Evolutionary conservation across 2,888 invertebrate genomes (phyloP).

Genomic region (Hoplodrina blanda): DNA sequence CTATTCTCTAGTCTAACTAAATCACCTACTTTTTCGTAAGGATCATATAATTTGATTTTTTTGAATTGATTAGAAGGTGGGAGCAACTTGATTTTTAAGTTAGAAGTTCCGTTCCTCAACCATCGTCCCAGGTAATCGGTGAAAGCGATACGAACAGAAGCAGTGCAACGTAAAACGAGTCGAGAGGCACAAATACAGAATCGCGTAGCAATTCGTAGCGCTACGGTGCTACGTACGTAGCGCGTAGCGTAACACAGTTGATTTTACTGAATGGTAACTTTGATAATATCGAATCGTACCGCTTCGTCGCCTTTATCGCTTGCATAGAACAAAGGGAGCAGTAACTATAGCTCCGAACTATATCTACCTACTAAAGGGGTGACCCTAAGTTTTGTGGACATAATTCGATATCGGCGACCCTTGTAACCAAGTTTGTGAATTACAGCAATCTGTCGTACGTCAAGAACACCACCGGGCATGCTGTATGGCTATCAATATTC

Average conservation of each 20-base stretch:
- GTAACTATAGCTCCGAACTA: slow-evolving; percentile 12
- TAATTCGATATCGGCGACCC: slow-evolving; percentile 79
- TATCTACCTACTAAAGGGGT: slow-evolving; percentile 55
- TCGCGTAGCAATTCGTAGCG: slow-evolving; percentile 18
- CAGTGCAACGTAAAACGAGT: neutral
- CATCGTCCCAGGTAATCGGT: neutral
- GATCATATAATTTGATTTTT: slow-evolving; percentile 26
- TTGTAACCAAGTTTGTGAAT: slow-evolving; percentile 80
- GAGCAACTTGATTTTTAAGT: slow-evolving; percentile 73
- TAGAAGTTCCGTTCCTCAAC: slow-evolving; percentile 64
- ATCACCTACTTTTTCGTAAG: slow-evolving; percentile 25
- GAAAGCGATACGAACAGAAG: neutral
- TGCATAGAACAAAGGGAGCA: slow-evolving; percentile 35
- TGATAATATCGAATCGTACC: slow-evolving; percentile 24
- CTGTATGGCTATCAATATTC: slow-evolving; percentile 63
- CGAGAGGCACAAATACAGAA: neutral
- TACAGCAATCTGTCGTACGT: slow-evolving; percentile 78
- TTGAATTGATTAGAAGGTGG: slow-evolving; percentile 67
- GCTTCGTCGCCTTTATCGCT: slow-evolving; percentile 13
- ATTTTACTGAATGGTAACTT: slow-evolving; percentile 48
- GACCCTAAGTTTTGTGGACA: slow-evolving; percentile 73
- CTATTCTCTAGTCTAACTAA: slow-evolving; percentile 23
- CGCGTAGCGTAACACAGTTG: slow-evolving; percentile 21
- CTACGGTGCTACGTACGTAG: slow-evolving; percentile 11
- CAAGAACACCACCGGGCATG: slow-evolving; percentile 65